A percentile compares a stretch with the other conserved stretches of the same genome.
Conservation (phyloP, 2,888 invertebrate genomes). For the Crossocerus cetratus region DNA sequence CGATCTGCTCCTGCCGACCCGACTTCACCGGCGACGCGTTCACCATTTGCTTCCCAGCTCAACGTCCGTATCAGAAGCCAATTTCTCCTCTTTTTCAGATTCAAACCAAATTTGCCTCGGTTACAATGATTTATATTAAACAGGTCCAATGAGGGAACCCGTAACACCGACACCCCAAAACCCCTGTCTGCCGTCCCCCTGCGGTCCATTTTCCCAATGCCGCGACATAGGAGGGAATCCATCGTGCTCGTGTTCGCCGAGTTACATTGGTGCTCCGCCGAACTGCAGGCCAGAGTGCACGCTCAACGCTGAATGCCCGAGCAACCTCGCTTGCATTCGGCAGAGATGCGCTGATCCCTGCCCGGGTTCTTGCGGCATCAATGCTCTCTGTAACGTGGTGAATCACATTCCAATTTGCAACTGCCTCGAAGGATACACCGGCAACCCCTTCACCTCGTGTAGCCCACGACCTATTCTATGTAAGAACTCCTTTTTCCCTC, state of each 20-base stretch:
- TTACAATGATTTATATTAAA: background rate
- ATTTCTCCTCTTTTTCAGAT: background rate
- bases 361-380: constrained; percentile 86
- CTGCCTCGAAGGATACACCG: constrained; percentile 84
- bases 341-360: constrained; percentile 89
- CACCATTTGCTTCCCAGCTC: constrained; percentile 79
- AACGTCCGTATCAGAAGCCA: constrained; percentile 35
- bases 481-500: constrained; percentile 25
- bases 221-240: constrained; percentile 78
- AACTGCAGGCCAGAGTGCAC: constrained; percentile 84
- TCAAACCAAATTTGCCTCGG: background rate
- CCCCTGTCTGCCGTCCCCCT: constrained; percentile 83
- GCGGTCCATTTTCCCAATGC: constrained; percentile 80
- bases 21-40: constrained; percentile 89
- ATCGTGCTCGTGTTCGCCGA: constrained; percentile 78
- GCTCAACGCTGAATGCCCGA: constrained; percentile 86
- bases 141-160: constrained; percentile 24
- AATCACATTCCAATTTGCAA: constrained; percentile 87
- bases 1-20: constrained; percentile 88
- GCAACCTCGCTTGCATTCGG: constrained; percentile 86
- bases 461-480: constrained; percentile 66
- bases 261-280: constrained; percentile 79
- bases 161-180: constrained; percentile 62
- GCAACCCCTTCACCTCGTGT: constrained; percentile 85
- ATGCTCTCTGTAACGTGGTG: constrained; percentile 82